Evolutionary conservation across 2,113 vertebrate genomes (phyloP).

Genomic region (Amblyornis subalaris): DNA sequence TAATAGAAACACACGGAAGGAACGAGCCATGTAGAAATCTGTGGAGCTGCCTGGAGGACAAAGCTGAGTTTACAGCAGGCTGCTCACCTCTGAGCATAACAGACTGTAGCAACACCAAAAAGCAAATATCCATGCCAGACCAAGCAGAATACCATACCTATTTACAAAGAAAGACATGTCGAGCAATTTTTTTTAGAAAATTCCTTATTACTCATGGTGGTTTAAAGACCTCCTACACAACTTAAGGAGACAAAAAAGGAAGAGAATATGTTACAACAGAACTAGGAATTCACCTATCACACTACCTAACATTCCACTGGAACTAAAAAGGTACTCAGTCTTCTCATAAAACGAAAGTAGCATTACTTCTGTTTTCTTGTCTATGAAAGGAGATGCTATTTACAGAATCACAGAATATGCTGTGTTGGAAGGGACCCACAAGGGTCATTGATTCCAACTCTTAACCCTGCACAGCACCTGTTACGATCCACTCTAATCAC

Average conservation of each 20-base stretch:
- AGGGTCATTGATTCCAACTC: background rate
- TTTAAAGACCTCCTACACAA: background rate
- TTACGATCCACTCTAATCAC: too few species aligned
- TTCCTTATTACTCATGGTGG: background rate
- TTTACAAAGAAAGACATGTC: background rate
- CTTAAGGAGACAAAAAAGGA: background rate
- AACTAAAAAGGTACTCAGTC: background rate
- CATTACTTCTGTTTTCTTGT: background rate
- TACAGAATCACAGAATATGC: background rate
- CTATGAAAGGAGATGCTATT: background rate
- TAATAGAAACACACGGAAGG: background rate
- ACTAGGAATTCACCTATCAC: background rate
- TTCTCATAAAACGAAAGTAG: background rate
- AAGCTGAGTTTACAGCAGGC: background rate
- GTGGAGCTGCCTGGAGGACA: constrained; percentile 1
- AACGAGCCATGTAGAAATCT: background rate
- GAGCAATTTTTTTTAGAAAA: background rate
- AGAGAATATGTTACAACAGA: background rate
- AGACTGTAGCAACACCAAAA: background rate
- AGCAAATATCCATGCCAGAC: background rate
- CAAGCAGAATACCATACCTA: background rate
- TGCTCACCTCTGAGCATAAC: constrained; percentile 4
- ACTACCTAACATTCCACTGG: background rate
- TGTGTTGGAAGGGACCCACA: background rate
- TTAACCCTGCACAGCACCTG: background rate